Conservation (phyloP, 2,113 vertebrate species). For the Plecturocebus donacophilus region DNA sequence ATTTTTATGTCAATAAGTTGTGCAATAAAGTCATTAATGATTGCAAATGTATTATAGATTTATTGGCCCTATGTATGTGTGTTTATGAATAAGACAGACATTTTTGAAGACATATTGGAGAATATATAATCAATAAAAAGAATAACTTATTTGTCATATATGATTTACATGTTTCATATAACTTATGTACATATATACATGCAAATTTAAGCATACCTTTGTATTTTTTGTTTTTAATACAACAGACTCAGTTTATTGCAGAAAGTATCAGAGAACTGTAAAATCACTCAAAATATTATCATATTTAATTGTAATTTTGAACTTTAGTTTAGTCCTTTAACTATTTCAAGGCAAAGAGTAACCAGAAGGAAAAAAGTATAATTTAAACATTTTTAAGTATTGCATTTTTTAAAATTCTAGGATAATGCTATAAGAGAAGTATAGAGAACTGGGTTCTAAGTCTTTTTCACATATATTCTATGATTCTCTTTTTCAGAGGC, state of each 20-base stretch:
- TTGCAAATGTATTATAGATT: neutral
- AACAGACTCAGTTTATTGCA: neutral
- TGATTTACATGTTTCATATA: neutral
- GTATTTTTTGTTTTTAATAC: neutral
- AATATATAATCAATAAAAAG: neutral
- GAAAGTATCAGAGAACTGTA: neutral
- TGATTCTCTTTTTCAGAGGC: neutral
- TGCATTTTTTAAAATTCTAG: neutral
- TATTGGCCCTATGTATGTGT: neutral
- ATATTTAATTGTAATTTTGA: neutral
- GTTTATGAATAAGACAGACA: neutral
- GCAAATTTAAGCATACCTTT: neutral
- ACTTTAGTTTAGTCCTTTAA: neutral
- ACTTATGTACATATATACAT: neutral
- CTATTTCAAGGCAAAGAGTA: neutral
- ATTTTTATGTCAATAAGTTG: neutral
- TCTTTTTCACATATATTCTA: neutral
- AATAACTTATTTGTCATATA: neutral
- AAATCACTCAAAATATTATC: neutral
- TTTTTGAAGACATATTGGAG: neutral
- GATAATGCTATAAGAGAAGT: neutral
- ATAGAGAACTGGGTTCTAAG: neutral
- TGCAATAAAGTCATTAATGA: neutral
- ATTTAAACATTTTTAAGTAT: neutral
- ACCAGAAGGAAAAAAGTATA: neutral